Base-by-base conservation (phyloP, 2,888 invertebrate genomes). In the Belgica antarctica region DNA sequence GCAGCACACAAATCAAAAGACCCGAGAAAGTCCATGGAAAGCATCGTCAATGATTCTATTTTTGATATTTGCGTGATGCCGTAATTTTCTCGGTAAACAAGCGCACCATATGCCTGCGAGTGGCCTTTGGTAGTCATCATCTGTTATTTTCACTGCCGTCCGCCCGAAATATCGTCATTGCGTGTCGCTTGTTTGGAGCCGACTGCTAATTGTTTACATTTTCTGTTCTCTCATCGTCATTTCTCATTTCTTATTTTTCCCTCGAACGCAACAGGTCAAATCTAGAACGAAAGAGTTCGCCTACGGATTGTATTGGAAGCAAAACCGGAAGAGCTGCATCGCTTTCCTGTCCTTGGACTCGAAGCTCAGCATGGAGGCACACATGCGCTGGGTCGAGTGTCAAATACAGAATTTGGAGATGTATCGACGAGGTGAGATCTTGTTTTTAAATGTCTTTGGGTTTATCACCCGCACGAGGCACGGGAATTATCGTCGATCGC, bases 301-400 rank as follows among this genome's bases (percentile, higher is more conserved):
- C 1, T 80, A 80, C 72, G 80, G 80, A 0, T 72, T 80, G 2
- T 81, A 79, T 72, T 80, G 81, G 81, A 78, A 77, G 25, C 78
- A 80, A 71, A 78, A 79, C 74, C 78, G 80, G 1, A 79, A 79
- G 15, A 75, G 78, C 70, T 79, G 79, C 72, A 77, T 76, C 22
- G 77, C 80, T 7, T 80, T 80, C 70, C 78, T 80, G 73, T 77
- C 80, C 1, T 74, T 79, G 7, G 81, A 80, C 52, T 77, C 79
- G 0, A 77, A 78, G 71, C 71, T 74, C 1, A 75, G 76, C 8
- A 79, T 77, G 71, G 77, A 79, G 1, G 75, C 75, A 0, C 81
- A 80, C 71, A 80, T 80, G 78, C 78, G 78, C 73, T 80, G 80
- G 80, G 75, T 80, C 31, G 78, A 78, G 22, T 78, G 77, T 72